Conservation (phyloP, 2,797 vertebrate genomes). For the Tokudaia tokunoshimensis region DNA sequence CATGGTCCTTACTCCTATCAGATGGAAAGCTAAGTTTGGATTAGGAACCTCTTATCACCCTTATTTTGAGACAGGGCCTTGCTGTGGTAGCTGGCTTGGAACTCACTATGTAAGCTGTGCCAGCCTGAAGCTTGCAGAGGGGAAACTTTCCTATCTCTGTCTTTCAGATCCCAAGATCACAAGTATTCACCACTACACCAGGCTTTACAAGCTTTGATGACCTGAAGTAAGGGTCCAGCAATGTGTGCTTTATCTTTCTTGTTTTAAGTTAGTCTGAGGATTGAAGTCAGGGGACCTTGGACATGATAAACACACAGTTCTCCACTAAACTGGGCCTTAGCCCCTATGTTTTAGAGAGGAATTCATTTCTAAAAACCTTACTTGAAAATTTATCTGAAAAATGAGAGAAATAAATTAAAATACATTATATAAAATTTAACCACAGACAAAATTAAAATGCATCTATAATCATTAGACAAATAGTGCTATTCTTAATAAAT, state of each 20-base stretch:
- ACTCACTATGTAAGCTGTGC: not conserved
- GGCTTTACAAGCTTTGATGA: not conserved
- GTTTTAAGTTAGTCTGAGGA: not conserved
- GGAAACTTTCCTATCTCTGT: not conserved
- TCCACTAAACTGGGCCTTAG: not conserved
- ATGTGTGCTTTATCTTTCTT: not conserved
- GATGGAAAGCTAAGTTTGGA: not conserved
- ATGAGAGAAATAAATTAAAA: constrained; percentile 47
- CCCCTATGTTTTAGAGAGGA: not conserved
- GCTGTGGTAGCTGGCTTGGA: not conserved
- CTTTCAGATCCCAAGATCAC: not conserved
- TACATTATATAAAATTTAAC: constrained; percentile 26
- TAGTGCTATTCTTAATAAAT: not conserved
- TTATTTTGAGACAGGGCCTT: not conserved
- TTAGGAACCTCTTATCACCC: not conserved
- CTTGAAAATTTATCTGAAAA: constrained; percentile 49
- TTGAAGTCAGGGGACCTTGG: not conserved
- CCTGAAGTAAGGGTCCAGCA: not conserved
- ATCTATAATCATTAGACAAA: constrained; percentile 38
- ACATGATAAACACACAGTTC: not conserved
- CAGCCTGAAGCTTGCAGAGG: not conserved
- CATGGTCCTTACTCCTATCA: not conserved
- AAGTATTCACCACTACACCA: not conserved
- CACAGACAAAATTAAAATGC: constrained; percentile 49
- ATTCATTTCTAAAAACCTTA: not conserved